A percentile compares a stretch with the other conserved stretches of the same genome.
Evolutionary conservation across 2,888 invertebrate genomes (phyloP).

Genomic region (Cosmia pyralina): DNA sequence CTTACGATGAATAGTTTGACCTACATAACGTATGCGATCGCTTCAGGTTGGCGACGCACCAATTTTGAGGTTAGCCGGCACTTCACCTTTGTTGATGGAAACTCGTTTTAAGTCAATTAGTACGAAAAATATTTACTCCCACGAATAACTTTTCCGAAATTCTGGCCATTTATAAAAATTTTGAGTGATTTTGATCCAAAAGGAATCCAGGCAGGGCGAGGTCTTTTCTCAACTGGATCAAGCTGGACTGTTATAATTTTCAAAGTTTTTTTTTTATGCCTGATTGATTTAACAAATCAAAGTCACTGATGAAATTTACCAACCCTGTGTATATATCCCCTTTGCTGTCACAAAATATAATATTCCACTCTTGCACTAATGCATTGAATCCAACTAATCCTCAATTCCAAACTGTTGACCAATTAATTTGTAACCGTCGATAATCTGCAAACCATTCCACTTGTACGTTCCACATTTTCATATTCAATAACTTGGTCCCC

Average conservation of each 20-base stretch:
- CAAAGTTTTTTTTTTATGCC: not conserved
- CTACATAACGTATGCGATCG: constrained; percentile 5
- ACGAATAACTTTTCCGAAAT: not conserved
- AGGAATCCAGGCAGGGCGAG: not conserved
- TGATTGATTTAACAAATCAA: not conserved
- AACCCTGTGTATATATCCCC: not conserved
- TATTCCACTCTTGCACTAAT: not conserved
- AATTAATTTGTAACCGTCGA: constrained; percentile 5
- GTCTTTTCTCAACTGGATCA: not conserved
- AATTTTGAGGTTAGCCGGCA: constrained; percentile 45
- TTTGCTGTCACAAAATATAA: not conserved
- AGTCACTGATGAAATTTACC: not conserved
- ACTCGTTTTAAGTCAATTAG: not conserved
- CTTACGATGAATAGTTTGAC: constrained; percentile 32
- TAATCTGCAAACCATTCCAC: not conserved
- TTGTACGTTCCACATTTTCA: not conserved
- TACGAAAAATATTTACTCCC: not conserved
- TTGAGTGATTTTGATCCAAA: not conserved
- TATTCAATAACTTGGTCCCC: constrained; percentile 13
- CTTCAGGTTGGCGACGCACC: constrained; percentile 19
- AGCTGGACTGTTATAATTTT: too few species aligned
- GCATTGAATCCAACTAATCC: not conserved
- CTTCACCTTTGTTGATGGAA: too few species aligned
- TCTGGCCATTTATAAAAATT: not conserved
- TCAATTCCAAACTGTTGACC: not conserved